Base-by-base conservation (phyloP, 2,113 vertebrate species). In the Leptosomus discolor region DNA sequence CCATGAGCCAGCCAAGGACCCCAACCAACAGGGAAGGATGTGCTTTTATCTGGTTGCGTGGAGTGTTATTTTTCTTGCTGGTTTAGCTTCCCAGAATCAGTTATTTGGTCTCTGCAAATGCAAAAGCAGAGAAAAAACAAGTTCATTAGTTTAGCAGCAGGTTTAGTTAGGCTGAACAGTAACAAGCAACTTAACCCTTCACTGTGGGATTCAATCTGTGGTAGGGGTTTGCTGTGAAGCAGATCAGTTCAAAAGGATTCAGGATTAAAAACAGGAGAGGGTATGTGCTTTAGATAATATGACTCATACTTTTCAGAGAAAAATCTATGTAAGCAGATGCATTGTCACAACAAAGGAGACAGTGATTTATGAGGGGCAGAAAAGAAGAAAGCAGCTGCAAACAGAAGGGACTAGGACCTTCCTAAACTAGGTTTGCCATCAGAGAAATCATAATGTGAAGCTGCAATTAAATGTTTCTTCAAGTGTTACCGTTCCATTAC, bases 401-500 rank as follows among this genome's bases (percentile, higher is more conserved):
- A 36, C 30, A 73, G 48, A 95, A 88, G 16, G 23, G 24, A 58
- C 13, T 34, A 60, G 0, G 1, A 71, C 57, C 48, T 90, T 79
- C 37, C 15, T 61, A 70, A 91, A n/a, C 46, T 36, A 71, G 24
- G 45, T 68, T 82, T 79, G 8, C 21, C 34, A n/a, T 48, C 60
- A 78, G 86, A 96, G 67, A 92, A 91, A 75, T 75, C 29, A 12
- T 10, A 67, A 51, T 16, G 68, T 46, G 50, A 94, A 91, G 26
- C 45, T 19, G 71, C 43, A 93, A 71, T 61, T 79, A 88, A 80
- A 36, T 58, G 5, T 6, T 68, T 68, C 77, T 90, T 39, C 36
- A 51, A 73, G 51, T 68, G 12, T 41, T 87, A 43, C 87, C 51
- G 94, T 91, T 93, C 57, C 79, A 74, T 86, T 96, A 92, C 67